Evolutionary conservation across 1,140 invertebrate species (phyloP), one percentile per base, ranked within the genome.

Genomic region (Drosophila leontia): DNA sequence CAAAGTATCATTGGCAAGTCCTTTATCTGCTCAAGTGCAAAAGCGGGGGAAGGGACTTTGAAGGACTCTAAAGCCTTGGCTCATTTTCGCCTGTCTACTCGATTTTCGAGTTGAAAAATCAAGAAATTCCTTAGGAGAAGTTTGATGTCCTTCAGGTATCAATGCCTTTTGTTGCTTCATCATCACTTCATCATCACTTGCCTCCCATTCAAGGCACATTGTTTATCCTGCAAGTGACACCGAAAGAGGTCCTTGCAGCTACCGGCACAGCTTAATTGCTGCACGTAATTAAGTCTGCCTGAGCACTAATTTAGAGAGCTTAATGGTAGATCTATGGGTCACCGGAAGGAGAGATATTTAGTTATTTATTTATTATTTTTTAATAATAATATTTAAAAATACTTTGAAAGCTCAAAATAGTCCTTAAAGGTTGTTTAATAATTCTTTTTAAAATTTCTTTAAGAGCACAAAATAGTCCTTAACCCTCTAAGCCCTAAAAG

Each of bases 1-100:
- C 87, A 91, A 91, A 91, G 87, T 91, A 91, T 91, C 87, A 83
- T 69, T 79, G 70, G 62, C 69, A 64, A 48, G 63, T 63, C 77
- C 69, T 87, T 84, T 78, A 79, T 82, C 70, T 42, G 69, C 63
- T 69, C 44, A 69, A 70, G 67, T 69, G 63, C 67, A 39, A 67
- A 39, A 15, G 11, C 0, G 26, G 26, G 26, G 26, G 0, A 6
- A 7, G 23, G 23, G 45, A 11, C 11, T 12, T 19, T 17, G n/a
- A 9, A 44, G 44, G 12, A 19, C 26, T 68, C 19, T 44, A n/a
- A 13, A 13, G 42, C 23, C 47, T 3, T 26, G 39, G 53, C 72
- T 78, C 75, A 78, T 70, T 78, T 78, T 77, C 70, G 68, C 17
- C 45, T 37, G 58, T 61, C 42, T 61, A 65, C 63, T 65, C 56